phyloP scores from a whole-genome alignment of 2,888 invertebrate genomes.

The Phymatocera aterrima region DNA sequence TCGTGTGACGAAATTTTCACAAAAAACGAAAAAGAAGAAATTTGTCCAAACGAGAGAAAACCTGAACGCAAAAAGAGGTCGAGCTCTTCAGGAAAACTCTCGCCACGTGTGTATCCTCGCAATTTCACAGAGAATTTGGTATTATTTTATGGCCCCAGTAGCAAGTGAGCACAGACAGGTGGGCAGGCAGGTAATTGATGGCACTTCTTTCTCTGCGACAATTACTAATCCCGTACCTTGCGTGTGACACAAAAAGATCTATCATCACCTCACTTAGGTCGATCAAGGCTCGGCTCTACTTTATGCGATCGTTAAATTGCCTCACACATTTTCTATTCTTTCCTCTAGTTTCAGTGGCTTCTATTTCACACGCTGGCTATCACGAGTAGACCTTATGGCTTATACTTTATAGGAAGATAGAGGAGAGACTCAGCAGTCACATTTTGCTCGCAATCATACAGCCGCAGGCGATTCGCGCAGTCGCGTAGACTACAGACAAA shows the following conservation, averaged over 20 bases:
- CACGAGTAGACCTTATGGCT: no score
- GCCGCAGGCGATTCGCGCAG: no score
- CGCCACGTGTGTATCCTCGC: neutral
- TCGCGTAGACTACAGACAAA: neutral
- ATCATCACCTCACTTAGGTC: no score
- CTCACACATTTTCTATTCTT: neutral
- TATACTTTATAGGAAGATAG: no score
- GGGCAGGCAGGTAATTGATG: neutral
- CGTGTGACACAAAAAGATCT: neutral
- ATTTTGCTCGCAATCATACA: no score
- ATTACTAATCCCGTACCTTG: constrained; percentile 15
- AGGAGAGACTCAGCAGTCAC: no score
- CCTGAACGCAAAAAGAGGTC: no score
- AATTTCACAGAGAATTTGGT: neutral
- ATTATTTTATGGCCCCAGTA: neutral
- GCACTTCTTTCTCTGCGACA: constrained; percentile 8
- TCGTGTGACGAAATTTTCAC: no score
- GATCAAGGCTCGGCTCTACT: neutral
- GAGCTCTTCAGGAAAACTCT: no score
- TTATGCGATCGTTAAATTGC: constrained; percentile 19
- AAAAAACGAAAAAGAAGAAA: no score
- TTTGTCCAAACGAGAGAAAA: no score
- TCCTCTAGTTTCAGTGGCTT: neutral
- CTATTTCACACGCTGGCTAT: neutral
- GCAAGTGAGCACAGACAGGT: neutral